Conservation (phyloP, 2,113 vertebrate species). For the Phaethon lepturus region DNA sequence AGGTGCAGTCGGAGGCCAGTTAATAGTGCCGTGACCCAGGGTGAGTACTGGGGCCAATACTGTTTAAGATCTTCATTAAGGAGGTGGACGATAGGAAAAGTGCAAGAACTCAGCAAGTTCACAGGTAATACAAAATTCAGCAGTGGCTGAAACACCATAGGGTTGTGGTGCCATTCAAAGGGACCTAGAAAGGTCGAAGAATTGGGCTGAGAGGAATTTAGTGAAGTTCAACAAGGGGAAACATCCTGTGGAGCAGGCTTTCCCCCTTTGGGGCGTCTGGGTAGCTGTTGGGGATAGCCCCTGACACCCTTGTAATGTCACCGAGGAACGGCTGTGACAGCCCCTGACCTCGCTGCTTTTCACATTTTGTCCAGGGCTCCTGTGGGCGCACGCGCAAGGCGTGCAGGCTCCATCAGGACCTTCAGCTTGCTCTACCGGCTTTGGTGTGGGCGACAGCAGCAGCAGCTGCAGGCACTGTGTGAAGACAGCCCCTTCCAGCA, state of each 20-base stretch:
- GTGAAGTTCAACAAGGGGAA: background rate
- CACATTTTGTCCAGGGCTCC: background rate
- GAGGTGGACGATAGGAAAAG: accelerated
- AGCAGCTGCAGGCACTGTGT: background rate
- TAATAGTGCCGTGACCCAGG: background rate
- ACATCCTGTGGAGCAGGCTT: background rate
- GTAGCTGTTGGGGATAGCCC: accelerated
- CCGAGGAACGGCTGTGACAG: background rate
- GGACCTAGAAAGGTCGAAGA: background rate
- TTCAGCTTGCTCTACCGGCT: accelerated
- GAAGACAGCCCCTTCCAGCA: accelerated
- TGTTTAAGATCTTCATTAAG: background rate
- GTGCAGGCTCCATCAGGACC: background rate
- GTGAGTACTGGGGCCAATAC: background rate
- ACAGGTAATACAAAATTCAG: background rate
- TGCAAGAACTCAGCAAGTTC: background rate
- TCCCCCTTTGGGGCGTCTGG: background rate
- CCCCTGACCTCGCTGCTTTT: background rate
- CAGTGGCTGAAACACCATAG: background rate
- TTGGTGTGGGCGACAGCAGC: background rate
- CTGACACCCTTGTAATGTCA: background rate
- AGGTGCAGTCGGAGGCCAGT: background rate
- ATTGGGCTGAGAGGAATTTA: background rate
- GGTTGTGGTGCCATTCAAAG: background rate
- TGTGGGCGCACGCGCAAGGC: accelerated